Conservation (phyloP, 2,888 invertebrate species). For the Andrena fulva region DNA sequence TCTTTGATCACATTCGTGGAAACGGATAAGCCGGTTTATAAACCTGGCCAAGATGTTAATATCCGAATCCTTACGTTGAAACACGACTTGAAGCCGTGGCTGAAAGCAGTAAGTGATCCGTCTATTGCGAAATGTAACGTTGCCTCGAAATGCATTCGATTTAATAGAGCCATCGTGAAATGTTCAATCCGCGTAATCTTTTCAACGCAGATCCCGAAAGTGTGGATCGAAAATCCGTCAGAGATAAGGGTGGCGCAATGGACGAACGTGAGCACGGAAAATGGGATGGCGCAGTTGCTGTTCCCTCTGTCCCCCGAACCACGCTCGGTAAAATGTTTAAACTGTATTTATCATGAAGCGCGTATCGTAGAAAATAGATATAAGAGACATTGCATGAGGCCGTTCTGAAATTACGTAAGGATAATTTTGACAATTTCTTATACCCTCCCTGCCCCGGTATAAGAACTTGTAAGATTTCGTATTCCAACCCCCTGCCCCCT, state of each 20-base stretch:
- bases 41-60: constrained; percentile 87
- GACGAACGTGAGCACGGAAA: constrained; percentile 87
- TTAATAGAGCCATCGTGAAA: too few species aligned
- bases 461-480: too few species aligned
- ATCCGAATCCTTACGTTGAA: constrained; percentile 86
- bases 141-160: too few species aligned
- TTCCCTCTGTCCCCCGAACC: constrained; percentile 85
- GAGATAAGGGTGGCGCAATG: constrained; percentile 89
- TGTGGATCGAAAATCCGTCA: constrained; percentile 89
- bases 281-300: constrained; percentile 87
- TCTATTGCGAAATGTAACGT: background rate
- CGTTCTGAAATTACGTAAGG: too few species aligned
- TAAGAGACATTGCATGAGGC: too few species aligned
- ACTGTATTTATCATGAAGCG: background rate
- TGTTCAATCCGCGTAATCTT: background rate
- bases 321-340: constrained; percentile 73
- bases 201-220: constrained; percentile 87
- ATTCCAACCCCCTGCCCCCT: too few species aligned
- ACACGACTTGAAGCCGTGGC: constrained; percentile 86
- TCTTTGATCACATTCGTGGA: constrained; percentile 86
- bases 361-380: too few species aligned
- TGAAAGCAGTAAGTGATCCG: constrained; percentile 83
- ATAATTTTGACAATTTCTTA: too few species aligned
- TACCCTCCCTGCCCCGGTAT: too few species aligned
- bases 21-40: constrained; percentile 87